Evolutionary conservation across 2,888 invertebrate species (phyloP).

Genomic region (Allygus modestus): DNA sequence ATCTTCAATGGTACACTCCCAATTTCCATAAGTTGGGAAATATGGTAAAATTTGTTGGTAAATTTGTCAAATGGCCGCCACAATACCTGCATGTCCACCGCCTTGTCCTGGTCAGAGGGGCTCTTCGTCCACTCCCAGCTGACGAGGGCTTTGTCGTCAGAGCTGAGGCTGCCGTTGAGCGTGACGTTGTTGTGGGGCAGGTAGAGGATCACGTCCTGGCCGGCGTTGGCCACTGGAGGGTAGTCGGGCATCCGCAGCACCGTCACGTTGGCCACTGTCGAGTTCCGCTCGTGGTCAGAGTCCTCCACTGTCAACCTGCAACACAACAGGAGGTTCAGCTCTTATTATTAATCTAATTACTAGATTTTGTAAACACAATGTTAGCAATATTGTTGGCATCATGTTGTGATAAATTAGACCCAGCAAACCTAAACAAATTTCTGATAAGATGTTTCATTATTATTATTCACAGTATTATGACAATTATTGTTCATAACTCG

Average conservation of each 20-base stretch:
- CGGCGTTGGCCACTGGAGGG: conserved; percentile 96
- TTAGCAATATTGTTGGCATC: no score
- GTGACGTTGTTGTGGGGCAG: conserved; percentile 92
- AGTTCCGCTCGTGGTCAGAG: conserved; percentile 91
- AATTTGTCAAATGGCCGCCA: conserved; percentile 93
- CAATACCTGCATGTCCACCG: conserved; percentile 93
- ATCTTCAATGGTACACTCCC: no score
- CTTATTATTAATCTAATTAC: no score
- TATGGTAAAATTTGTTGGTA: no score
- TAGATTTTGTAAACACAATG: no score
- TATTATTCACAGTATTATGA: no score
- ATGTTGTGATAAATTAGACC: no score
- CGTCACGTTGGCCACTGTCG: conserved; percentile 91
- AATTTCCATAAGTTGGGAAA: no score
- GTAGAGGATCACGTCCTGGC: conserved; percentile 92
- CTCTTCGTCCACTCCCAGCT: conserved; percentile 98
- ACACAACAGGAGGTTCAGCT: no score
- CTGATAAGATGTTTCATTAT: no score
- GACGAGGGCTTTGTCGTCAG: conserved; percentile 95
- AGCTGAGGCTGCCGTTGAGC: conserved; percentile 92
- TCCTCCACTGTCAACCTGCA: conserved; percentile 91
- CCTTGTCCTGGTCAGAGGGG: conserved; percentile 90
- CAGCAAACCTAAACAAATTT: no score
- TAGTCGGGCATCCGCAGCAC: conserved; percentile 95
- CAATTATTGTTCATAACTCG: no score